phyloP scores from a whole-genome alignment of 2,797 vertebrate genomes.

The Sarcoramphus papa region DNA sequence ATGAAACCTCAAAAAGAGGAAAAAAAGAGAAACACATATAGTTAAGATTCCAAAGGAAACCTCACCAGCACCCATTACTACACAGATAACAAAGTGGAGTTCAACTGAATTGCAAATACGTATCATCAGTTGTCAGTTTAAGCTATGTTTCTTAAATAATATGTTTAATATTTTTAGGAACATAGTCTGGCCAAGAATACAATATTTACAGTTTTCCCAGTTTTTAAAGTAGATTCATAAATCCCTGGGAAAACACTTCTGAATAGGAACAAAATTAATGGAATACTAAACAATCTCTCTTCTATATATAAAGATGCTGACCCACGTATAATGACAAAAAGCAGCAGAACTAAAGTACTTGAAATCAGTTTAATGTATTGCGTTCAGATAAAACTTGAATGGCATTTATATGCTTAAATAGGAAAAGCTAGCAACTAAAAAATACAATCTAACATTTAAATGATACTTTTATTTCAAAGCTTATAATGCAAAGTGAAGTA shows the following conservation, averaged over 20 bases:
- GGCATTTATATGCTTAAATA: background rate
- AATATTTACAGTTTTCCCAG: background rate
- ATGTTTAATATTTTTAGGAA: background rate
- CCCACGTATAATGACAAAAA: background rate
- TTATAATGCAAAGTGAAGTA: background rate
- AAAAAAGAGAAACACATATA: background rate
- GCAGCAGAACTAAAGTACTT: background rate
- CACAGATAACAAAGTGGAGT: background rate
- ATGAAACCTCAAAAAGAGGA: background rate
- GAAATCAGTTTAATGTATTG: background rate
- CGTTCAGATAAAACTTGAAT: background rate
- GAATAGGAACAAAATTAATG: background rate
- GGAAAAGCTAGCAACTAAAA: background rate
- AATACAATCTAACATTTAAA: background rate
- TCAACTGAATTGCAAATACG: background rate
- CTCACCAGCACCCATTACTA: background rate
- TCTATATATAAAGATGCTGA: background rate
- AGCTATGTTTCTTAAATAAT: background rate
- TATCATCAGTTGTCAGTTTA: background rate
- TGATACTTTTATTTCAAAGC: background rate
- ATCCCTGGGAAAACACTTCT: background rate
- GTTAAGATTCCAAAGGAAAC: background rate
- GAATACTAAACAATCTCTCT: background rate
- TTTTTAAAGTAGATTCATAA: background rate
- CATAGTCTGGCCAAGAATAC: background rate